Conservation (phyloP, 2,797 vertebrate species). For the Tolypeutes matacus region DNA sequence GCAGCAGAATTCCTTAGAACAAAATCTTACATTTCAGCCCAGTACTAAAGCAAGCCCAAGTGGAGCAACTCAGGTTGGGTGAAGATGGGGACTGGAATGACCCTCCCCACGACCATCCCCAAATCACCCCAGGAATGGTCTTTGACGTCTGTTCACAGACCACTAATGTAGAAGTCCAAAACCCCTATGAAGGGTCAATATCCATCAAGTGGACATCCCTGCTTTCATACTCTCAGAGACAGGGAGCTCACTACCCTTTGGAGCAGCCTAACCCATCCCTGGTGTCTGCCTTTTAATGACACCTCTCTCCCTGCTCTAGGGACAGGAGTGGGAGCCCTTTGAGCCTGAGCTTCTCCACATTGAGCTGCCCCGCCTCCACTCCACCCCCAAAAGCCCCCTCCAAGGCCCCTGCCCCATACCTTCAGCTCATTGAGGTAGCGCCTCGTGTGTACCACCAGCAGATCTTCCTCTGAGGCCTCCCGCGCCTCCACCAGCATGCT, state of each 20-base stretch:
- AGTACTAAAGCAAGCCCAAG: not conserved
- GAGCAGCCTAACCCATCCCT: not conserved
- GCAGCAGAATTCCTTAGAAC: not conserved
- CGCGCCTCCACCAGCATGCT: slow-evolving; percentile 92
- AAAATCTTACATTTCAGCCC: not conserved
- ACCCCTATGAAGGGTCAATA: fast-evolving
- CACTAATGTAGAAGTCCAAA: not conserved
- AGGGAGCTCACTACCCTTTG: not conserved
- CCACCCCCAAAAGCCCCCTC: not conserved
- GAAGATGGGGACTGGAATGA: not conserved
- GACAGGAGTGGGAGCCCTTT: not conserved
- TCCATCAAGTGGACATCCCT: not conserved
- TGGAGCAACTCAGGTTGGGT: not conserved
- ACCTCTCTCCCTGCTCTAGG: too few relatives aligned
- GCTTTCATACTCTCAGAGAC: not conserved
- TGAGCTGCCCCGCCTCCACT: not conserved
- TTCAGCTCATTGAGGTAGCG: slow-evolving; percentile 96
- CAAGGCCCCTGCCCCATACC: slow-evolving; percentile 85
- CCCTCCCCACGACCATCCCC: not conserved
- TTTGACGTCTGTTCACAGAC: not conserved
- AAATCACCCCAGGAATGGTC: not conserved
- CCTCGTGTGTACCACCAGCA: slow-evolving; percentile 95
- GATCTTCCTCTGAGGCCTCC: slow-evolving; percentile 96
- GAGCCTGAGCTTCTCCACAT: too few relatives aligned
- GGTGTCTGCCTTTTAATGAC: not conserved